A percentile compares a stretch with the other conserved stretches of the same genome.
phyloP scores from a whole-genome alignment of 2,888 invertebrate genomes.

The Drosophila picticornis region DNA sequence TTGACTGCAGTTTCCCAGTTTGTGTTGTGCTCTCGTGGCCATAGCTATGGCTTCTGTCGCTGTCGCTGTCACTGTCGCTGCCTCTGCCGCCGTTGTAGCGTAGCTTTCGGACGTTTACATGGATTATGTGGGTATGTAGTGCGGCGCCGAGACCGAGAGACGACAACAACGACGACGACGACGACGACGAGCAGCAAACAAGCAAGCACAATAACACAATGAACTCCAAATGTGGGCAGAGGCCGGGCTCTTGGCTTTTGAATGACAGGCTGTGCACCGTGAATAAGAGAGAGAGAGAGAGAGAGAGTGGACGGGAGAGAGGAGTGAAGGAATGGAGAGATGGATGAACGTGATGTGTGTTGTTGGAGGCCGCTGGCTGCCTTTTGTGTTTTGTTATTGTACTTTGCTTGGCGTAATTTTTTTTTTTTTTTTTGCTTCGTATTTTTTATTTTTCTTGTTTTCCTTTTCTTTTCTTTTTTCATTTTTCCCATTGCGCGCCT shows the following conservation, averaged over 20 bases:
- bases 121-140: conserved; percentile 82
- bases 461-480: conserved; percentile 19
- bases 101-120: conserved; percentile 66
- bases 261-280: conserved; percentile 15
- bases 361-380: conserved; percentile 43
- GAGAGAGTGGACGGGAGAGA: neutral
- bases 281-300: neutral
- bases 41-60: conserved; percentile 66
- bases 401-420: conserved; percentile 62
- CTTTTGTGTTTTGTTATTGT: conserved; percentile 63
- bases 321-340: conserved; percentile 23
- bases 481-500: conserved; percentile 52
- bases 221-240: conserved; percentile 78
- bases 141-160: conserved; percentile 65
- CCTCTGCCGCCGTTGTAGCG: conserved; percentile 23
- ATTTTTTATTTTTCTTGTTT: conserved; percentile 26
- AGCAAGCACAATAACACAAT: conserved; percentile 82
- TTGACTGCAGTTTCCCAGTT: conserved; percentile 48
- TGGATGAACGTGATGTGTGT: neutral
- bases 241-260: conserved; percentile 47
- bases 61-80: conserved; percentile 27
- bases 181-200: conserved; percentile 9
- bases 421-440: conserved; percentile 14
- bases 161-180: conserved; percentile 22
- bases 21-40: conserved; percentile 65